Base-by-base conservation (phyloP, 2,888 invertebrate genomes). In the Apodemia zela region DNA sequence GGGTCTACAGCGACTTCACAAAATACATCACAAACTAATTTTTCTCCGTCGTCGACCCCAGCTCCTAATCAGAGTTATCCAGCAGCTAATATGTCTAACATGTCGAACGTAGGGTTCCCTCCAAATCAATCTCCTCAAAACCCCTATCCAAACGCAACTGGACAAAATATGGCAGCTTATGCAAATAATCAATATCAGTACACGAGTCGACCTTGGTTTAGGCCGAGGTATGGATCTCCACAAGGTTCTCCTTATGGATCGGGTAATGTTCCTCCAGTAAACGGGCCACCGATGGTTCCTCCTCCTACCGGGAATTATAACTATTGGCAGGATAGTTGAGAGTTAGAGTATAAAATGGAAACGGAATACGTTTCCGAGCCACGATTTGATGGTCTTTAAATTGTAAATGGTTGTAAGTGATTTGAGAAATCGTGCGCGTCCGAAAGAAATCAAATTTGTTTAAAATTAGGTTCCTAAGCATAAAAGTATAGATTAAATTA, bases 271-370 rank as follows among this genome's bases (percentile, higher is more conserved):
- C 82, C 85, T 4, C 81, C 82, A 3, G 79, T 83, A 0, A 78
- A 73, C 42, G 86, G 80, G 0, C 79, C 85, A 0, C 86, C 86
- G 0, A 81, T 88, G 0, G 86, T 87, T 0, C 88, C 89, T 0
- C 89, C 89, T 0, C 89, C 90, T 0, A 66, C 85, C 0, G 82
- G 80, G 13, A 89, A 84, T 75, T 89, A 88, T 58, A 89, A 88
- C 71, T 91, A 90, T 64, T 91, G 90, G 90, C 90, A 85, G 77
- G 90, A 91, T 65, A 89, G 87, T 81, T 90, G 89, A 90, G 84
- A 85, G 59, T 72, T 78, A 62, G 81, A 85, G 66, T 76, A 68
- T 72, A 73, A 83, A 25, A 66, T 73, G 51, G 71, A 71, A 64
- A 61, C 69, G 63, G 70, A 71, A 10, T 64, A 67, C 2, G 33